Evolutionary conservation across 37 sponge, comb jelly and placozoan genomes (phyloP).

Genomic region (Halisarca cf. caerulea): DNA sequence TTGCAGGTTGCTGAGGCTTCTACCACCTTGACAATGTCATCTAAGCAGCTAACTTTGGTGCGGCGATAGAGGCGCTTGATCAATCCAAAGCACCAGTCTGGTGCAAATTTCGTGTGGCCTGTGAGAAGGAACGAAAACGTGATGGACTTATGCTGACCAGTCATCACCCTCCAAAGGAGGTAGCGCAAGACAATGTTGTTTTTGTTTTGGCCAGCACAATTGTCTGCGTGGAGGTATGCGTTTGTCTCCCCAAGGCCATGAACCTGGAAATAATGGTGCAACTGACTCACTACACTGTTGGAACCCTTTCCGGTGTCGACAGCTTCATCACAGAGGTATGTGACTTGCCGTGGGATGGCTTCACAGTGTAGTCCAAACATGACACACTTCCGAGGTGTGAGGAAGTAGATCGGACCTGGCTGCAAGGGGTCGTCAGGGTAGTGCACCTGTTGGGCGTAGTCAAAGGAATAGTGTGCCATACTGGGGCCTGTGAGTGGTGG

Average conservation of each 20-base stretch:
- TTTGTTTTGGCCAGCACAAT: background rate
- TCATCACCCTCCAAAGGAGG: background rate
- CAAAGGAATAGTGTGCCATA: slow-evolving; percentile 31
- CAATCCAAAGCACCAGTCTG: slow-evolving; percentile 17
- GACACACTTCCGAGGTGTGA: background rate
- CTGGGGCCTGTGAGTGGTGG: background rate
- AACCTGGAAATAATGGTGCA: slow-evolving; percentile 27
- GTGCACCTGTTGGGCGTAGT: slow-evolving; percentile 24
- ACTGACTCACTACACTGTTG: slow-evolving; percentile 20
- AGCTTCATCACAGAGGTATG: slow-evolving; percentile 25
- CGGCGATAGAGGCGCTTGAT: background rate
- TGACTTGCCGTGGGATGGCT: slow-evolving; percentile 12
- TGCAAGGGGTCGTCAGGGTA: slow-evolving; percentile 31
- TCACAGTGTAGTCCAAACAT: slow-evolving; percentile 37
- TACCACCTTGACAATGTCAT: background rate
- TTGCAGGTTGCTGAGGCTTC: background rate
- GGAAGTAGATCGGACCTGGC: slow-evolving; percentile 26
- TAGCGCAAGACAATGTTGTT: background rate
- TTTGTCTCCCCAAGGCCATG: slow-evolving; percentile 16
- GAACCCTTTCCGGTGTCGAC: slow-evolving; percentile 27
- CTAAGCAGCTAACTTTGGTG: background rate
- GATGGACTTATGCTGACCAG: background rate
- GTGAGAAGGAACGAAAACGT: background rate
- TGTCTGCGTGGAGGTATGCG: background rate
- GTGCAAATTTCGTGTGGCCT: slow-evolving; percentile 10